Percentiles rank a stretch among this genome's conserved stretches.
Evolutionary conservation across 2,888 invertebrate genomes (phyloP).

Genomic region (Andrena fulva): DNA sequence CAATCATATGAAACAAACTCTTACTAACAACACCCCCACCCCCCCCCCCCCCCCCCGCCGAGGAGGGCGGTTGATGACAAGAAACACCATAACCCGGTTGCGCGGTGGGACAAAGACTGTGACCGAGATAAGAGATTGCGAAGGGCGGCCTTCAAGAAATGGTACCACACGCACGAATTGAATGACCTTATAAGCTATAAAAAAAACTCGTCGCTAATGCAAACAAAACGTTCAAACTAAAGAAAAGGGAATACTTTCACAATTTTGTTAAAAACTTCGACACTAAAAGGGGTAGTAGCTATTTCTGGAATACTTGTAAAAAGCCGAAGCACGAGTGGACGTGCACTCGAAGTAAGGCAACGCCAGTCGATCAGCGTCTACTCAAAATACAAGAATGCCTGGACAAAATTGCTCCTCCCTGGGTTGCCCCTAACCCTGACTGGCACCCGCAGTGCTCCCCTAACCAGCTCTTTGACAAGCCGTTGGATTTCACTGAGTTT

Average conservation of each 20-base stretch:
- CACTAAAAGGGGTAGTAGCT: background rate
- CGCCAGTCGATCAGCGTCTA: background rate
- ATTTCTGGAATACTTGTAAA: conserved; percentile 15
- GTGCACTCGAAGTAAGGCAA: background rate
- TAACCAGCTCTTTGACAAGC: background rate
- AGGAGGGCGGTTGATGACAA: background rate
- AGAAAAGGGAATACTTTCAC: background rate
- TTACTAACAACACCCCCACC: background rate
- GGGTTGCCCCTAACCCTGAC: background rate
- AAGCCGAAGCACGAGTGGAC: conserved; percentile 17
- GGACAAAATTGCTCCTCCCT: conserved; percentile 16
- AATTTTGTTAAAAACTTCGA: conserved; percentile 1
- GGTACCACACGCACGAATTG: background rate
- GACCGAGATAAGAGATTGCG: background rate
- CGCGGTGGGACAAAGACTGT: conserved; percentile 7
- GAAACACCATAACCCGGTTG: background rate
- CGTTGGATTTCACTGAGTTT: background rate
- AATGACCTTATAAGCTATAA: conserved; percentile 5
- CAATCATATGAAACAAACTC: background rate
- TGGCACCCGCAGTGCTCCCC: background rate
- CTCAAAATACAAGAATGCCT: background rate
- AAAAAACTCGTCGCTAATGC: conserved; percentile 1
- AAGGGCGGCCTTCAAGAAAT: conserved; percentile 10
- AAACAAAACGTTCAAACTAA: background rate
- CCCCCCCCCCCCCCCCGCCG: too few relatives aligned